A percentile compares a stretch with the other conserved stretches of the same genome.
These are phyloP conservation scores for Teleiodes luculella DNA, from an alignment of 2,888 invertebrate species.

Conservation along the genomic window DNA sequence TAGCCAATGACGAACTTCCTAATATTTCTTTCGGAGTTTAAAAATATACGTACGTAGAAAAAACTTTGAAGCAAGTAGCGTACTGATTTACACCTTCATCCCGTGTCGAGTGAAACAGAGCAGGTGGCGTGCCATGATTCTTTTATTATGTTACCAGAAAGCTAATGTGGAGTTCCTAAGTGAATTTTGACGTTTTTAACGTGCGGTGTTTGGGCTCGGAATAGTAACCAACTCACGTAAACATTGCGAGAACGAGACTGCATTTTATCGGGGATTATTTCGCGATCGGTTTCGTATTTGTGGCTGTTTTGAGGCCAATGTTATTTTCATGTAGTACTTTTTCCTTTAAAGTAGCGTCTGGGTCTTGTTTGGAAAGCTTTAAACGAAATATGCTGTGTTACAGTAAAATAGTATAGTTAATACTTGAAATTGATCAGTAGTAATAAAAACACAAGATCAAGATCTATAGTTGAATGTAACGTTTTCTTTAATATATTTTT, in stretches of 20 bases:
- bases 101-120: slow-evolving; percentile 60
- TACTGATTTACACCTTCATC: slow-evolving; percentile 64
- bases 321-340: too few relatives aligned
- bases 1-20: neutral
- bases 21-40: slow-evolving; percentile 37
- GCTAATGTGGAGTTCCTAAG: slow-evolving; percentile 11
- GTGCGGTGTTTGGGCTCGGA: neutral
- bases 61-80: slow-evolving; percentile 32
- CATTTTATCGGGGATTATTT: neutral
- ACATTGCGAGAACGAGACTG: neutral
- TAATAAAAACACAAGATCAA: too few relatives aligned
- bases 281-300: neutral
- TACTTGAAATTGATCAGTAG: too few relatives aligned
- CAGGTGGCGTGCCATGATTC: slow-evolving; percentile 38
- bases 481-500: too few relatives aligned
- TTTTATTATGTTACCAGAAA: slow-evolving; percentile 14
- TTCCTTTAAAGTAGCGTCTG: too few relatives aligned
- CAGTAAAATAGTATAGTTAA: too few relatives aligned
- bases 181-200: slow-evolving; percentile 14
- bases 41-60: slow-evolving; percentile 44
- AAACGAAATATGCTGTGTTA: too few relatives aligned
- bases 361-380: too few relatives aligned
- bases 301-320: neutral
- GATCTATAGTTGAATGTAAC: too few relatives aligned
- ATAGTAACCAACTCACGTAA: neutral